These are phyloP conservation scores for Jordanella pulchra DNA, from an alignment of 2,797 vertebrate genomes.

Conservation along the genomic window DNA sequence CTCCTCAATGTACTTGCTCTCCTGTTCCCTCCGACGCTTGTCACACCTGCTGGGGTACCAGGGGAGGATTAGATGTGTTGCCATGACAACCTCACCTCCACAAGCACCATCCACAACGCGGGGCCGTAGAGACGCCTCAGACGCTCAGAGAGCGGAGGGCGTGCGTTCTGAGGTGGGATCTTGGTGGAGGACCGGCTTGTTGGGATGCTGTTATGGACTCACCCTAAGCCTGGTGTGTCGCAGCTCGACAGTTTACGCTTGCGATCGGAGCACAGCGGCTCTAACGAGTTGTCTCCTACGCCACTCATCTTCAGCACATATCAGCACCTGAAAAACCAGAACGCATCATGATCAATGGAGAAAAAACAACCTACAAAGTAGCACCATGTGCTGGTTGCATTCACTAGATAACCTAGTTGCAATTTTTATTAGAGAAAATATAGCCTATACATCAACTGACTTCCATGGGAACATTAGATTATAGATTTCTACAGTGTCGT, in stretches of 20 bases:
- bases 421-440: conserved; percentile 2
- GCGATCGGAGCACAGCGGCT: conserved; percentile 88
- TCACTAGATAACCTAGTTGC: conserved; percentile 22
- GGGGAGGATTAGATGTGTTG: conserved; percentile 66
- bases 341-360: conserved; percentile 8
- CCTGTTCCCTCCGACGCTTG: conserved; percentile 96
- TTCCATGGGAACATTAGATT: conserved; percentile 33
- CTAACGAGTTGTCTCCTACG: conserved; percentile 91
- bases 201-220: conserved; percentile 36
- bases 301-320: conserved; percentile 93
- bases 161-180: conserved; percentile 4
- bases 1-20: conserved; percentile 99
- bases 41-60: conserved; percentile 85
- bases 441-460: conserved; percentile 36
- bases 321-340: conserved; percentile 85
- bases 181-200: too few relatives aligned
- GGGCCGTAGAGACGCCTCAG: conserved; percentile 32
- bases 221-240: conserved; percentile 91
- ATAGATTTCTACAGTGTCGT: conserved; percentile 56
- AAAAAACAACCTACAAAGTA: neutral
- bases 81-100: conserved; percentile 66
- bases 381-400: conserved; percentile 15
- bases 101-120: conserved; percentile 32
- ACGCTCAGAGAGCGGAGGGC: conserved; percentile 19
- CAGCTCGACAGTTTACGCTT: conserved; percentile 94